Evolutionary conservation across 2,113 vertebrate genomes (phyloP).

Genomic region (Benitochromis conjunctus): DNA sequence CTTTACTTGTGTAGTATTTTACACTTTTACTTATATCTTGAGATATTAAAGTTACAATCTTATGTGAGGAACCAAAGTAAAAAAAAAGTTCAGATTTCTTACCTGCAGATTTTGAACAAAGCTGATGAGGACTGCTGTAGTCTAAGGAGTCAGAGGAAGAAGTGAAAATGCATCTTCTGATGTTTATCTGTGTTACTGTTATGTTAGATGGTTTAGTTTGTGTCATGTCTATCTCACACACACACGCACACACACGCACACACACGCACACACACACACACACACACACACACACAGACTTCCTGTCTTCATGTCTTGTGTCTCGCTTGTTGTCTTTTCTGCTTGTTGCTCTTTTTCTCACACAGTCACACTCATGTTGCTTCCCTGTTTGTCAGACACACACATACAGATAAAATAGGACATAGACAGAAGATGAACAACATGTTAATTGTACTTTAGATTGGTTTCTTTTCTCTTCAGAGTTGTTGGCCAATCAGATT

Average conservation of each 20-base stretch:
- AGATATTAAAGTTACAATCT: not conserved
- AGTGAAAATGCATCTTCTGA: not conserved
- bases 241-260: too few species aligned
- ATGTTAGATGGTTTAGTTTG: not conserved
- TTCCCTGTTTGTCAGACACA: not conserved
- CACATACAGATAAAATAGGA: not conserved
- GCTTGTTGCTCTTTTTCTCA: not conserved
- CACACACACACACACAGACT: not conserved
- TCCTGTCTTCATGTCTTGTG: not conserved
- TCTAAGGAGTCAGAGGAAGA: not conserved
- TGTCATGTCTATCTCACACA: not conserved
- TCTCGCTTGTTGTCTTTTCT: not conserved
- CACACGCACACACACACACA: not conserved
- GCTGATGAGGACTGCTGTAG: not conserved
- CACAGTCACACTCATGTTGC: not conserved
- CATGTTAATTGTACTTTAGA: not conserved
- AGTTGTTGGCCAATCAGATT: not conserved
- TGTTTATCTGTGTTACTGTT: not conserved
- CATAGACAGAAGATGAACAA: not conserved
- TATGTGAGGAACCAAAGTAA: not conserved
- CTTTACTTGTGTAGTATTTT: too few species aligned
- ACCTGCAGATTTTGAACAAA: not conserved
- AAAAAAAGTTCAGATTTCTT: not conserved
- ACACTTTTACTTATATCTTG: not conserved
- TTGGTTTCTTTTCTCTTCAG: not conserved